phyloP scores from a whole-genome alignment of 1,140 invertebrate genomes.

The Drosophila mayri region DNA sequence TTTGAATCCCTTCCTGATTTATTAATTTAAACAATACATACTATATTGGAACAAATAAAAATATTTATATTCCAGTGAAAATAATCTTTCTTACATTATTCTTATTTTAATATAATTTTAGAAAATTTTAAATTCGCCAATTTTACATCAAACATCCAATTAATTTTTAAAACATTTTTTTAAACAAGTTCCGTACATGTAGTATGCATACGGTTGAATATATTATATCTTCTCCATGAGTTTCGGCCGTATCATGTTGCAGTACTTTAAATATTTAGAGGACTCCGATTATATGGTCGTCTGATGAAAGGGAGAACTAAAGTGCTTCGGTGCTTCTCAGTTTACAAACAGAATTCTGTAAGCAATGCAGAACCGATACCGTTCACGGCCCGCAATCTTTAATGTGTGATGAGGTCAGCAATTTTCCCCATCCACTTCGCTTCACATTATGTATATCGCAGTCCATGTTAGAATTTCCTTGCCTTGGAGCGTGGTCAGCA shows the following conservation, averaged over 20 bases:
- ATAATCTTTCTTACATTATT: background rate
- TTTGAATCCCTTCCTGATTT: too few species aligned
- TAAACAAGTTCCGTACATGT: too few species aligned
- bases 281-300: background rate
- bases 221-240: background rate
- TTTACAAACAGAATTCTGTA: constrained; percentile 31
- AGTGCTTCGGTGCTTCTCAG: constrained; percentile 10
- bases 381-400: constrained; percentile 8
- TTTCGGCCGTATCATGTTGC: background rate
- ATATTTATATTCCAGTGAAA: background rate
- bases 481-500: constrained; percentile 34
- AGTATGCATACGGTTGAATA: background rate
- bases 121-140: background rate
- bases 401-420: constrained; percentile 29
- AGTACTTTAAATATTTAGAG: background rate
- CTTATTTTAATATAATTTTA: background rate
- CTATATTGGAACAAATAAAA: too few species aligned
- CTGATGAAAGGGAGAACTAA: constrained; percentile 4
- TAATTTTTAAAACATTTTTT: too few species aligned
- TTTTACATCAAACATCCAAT: background rate
- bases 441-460: constrained; percentile 5
- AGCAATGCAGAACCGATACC: constrained; percentile 16
- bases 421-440: background rate
- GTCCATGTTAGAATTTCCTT: constrained; percentile 26
- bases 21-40: too few species aligned